A percentile compares a stretch with the other conserved stretches of the same genome.
Conservation (phyloP, 1,140 invertebrate genomes). For the Temnothorax curvispinosus region DNA sequence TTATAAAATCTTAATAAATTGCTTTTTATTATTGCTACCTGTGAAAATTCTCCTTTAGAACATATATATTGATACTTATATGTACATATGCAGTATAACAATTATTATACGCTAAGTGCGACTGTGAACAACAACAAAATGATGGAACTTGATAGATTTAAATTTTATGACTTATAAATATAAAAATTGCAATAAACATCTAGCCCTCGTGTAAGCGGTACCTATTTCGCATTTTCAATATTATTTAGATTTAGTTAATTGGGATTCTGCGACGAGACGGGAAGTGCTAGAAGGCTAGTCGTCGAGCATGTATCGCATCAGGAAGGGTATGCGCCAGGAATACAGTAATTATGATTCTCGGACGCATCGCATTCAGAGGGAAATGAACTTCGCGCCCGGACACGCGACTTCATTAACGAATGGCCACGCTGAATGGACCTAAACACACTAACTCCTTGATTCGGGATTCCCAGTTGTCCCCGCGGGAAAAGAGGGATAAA, state of each 20-base stretch:
- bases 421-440: conserved; percentile 73
- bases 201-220: neutral
- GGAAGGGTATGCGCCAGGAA: conserved; percentile 72
- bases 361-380: conserved; percentile 75
- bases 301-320: conserved; percentile 68
- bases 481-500: conserved; percentile 42
- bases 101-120: neutral
- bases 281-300: conserved; percentile 48
- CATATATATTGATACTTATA: neutral
- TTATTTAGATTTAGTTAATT: conserved; percentile 67
- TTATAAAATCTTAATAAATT: neutral
- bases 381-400: conserved; percentile 76
- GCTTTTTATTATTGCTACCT: neutral
- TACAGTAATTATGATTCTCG: conserved; percentile 80
- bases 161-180: conserved; percentile 10
- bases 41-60: neutral
- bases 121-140: neutral
- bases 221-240: conserved; percentile 55
- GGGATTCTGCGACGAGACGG: conserved; percentile 67
- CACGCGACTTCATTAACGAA: conserved; percentile 80
- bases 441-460: conserved; percentile 70
- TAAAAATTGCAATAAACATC: neutral
- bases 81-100: neutral
- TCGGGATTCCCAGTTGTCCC: conserved; percentile 53
- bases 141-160: neutral